A percentile compares a stretch with the other conserved stretches of the same genome.
Conservation (phyloP, 2,888 invertebrate genomes). For the Villa cingulata region DNA sequence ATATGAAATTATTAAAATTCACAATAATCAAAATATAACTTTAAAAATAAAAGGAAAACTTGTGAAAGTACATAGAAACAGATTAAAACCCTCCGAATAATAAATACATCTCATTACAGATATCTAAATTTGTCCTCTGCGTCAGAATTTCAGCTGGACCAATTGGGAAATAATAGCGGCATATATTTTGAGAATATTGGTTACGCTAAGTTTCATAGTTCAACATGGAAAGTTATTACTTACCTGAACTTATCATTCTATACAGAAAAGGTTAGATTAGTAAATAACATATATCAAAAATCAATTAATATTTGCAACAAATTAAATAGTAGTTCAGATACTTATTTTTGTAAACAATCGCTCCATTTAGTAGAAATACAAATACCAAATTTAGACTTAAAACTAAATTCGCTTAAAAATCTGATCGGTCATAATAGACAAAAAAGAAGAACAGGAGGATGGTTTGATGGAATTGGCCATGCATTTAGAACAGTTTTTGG, state of each 20-base stretch:
- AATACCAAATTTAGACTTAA: slow-evolving; percentile 1
- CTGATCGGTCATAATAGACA: not conserved
- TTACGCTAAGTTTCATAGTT: slow-evolving; percentile 8
- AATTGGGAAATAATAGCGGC: slow-evolving; percentile 6
- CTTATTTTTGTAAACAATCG: slow-evolving; percentile 3
- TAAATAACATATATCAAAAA: slow-evolving; percentile 1
- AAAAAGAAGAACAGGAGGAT: not conserved
- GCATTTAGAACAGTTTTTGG: slow-evolving; percentile 8
- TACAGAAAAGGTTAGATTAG: slow-evolving; percentile 1
- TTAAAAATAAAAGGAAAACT: slow-evolving; percentile 5
- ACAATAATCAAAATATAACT: slow-evolving; percentile 1
- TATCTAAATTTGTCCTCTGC: not conserved
- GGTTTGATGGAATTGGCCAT: slow-evolving; percentile 2
- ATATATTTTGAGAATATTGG: slow-evolving; percentile 10
- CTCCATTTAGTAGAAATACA: slow-evolving; percentile 3
- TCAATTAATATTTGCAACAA: not conserved
- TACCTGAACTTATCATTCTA: slow-evolving; percentile 3
- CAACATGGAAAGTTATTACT: slow-evolving; percentile 4
- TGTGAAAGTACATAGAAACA: not conserved
- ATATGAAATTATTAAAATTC: slow-evolving; percentile 4
- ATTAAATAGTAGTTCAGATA: not conserved
- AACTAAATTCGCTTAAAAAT: slow-evolving; percentile 2
- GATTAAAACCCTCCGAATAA: slow-evolving; percentile 3
- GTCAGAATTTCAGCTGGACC: not conserved
- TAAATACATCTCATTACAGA: not conserved